phyloP scores from a whole-genome alignment of 2,113 vertebrate genomes.

The Acinonyx jubatus region DNA sequence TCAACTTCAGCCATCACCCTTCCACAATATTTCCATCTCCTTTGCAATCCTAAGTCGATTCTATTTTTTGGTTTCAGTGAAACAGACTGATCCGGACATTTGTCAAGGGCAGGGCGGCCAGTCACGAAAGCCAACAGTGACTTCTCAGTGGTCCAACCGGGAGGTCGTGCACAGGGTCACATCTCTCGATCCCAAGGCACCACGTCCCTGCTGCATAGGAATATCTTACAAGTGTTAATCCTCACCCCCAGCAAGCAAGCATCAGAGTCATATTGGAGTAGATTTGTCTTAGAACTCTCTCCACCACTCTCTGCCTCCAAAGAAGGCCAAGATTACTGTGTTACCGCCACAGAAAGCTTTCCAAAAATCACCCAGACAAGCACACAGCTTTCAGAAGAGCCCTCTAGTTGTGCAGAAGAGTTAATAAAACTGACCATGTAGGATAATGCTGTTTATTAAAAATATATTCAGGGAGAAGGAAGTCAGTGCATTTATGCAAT shows the following conservation, averaged over 20 bases:
- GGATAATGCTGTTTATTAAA: constrained; percentile 82
- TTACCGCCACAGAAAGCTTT: not conserved
- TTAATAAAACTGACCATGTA: constrained; percentile 77
- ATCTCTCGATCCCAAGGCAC: not conserved
- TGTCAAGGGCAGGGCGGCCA: not conserved
- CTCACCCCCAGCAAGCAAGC: not conserved
- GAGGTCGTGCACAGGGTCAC: not conserved
- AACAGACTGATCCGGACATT: not conserved
- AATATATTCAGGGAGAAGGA: constrained; percentile 80
- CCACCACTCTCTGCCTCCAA: not conserved
- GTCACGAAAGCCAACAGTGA: not conserved
- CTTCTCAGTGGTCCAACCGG: not conserved
- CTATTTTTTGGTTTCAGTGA: not conserved
- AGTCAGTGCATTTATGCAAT: constrained; percentile 78
- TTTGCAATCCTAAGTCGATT: not conserved
- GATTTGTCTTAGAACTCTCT: not conserved
- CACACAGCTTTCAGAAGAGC: not conserved
- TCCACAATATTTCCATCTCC: not conserved
- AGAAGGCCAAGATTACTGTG: not conserved
- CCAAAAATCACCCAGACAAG: not conserved
- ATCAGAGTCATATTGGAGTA: too few relatives aligned
- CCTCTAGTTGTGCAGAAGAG: constrained; percentile 40
- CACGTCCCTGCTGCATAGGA: not conserved
- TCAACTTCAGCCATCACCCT: not conserved
- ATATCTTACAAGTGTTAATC: not conserved